Evolutionary conservation across 2,113 vertebrate genomes (phyloP).

Genomic region (Takifugu flavidus): DNA sequence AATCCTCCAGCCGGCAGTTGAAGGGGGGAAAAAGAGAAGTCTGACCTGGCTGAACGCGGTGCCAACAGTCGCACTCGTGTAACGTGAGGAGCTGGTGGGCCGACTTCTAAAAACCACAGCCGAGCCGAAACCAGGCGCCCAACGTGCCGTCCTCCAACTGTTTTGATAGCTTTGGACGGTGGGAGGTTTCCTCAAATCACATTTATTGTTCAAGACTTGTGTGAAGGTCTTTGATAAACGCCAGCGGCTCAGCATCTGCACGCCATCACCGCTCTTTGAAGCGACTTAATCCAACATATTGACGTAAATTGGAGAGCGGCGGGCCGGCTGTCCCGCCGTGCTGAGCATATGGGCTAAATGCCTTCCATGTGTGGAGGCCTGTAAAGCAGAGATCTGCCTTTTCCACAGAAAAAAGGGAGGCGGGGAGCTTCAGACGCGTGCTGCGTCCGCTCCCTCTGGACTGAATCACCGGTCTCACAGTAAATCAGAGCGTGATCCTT

Average conservation of each 20-base stretch:
- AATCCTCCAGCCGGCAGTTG: conserved; percentile 24
- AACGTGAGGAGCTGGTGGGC: conserved; percentile 27
- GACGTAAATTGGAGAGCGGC: conserved; percentile 66
- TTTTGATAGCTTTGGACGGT: conserved; percentile 18
- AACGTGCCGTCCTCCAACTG: conserved; percentile 10
- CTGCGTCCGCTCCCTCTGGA: conserved; percentile 23
- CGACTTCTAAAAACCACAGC: conserved; percentile 9
- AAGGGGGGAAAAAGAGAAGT: conserved; percentile 31
- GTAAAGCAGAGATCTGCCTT: conserved; percentile 61
- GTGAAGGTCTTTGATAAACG: conserved; percentile 42
- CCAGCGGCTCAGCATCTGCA: conserved; percentile 40
- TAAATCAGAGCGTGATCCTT: conserved; percentile 3
- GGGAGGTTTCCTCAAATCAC: conserved; percentile 20
- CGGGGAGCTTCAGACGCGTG: conserved; percentile 55
- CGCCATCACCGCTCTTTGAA: conserved; percentile 58
- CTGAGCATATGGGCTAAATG: conserved; percentile 67
- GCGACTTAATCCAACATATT: conserved; percentile 64
- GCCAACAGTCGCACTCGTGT: conserved; percentile 14
- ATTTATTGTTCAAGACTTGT: conserved; percentile 22
- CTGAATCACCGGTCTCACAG: conserved; percentile 31
- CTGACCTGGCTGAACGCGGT: conserved; percentile 13
- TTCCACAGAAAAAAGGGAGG: conserved; percentile 51
- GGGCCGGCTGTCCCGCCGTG: conserved; percentile 63
- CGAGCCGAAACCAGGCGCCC: conserved; percentile 2
- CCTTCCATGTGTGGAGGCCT: conserved; percentile 69